Base-by-base conservation (phyloP, 1,140 invertebrate species). In the Drosophila guanche region DNA sequence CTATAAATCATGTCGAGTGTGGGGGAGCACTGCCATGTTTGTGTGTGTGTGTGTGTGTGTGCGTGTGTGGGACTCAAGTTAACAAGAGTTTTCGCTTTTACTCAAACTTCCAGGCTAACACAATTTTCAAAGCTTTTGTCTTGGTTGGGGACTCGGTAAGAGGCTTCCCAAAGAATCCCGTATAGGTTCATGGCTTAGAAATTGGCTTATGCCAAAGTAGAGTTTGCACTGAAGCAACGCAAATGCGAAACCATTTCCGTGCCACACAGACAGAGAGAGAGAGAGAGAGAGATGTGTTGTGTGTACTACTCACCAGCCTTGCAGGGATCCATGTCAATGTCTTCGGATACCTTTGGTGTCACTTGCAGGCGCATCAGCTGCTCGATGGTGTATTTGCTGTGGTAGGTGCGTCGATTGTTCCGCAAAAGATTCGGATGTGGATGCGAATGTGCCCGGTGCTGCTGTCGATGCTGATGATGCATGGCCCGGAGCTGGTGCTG, bases 321-420 rank as follows among this genome's bases (percentile, higher is more conserved):
- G 91, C 96, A 97, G 63, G 96, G 94, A 93, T 97, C 96, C 92
- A 96, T 92, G 91, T 96, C 96, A 51, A 96, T 90, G 92, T 97
- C 96, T 73, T 93, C 93, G 29, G 95, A 96, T 37, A 94, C 93
- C 80, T 94, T 94, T 52, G 93, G 92, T 10, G 95, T 93, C 85
- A 95, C 96, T 63, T 93, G 92, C 27, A 91, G 92, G 48, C 91
- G 92, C 67, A 95, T 89, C 51, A 97, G 89, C 79, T 96, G 94
- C 25, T 96, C 94, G 75, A 95, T 93, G 53, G 94, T 95, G 79
- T 94, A 96, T 85, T 93, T 94, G 54, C 83, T 90, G 57, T 76
- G 86, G 65, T 91, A 90, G 20, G 58, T 47, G 5, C 66, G 77
- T 4, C 55, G 74, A 72, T 79, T 46, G 67, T 68, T 45, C 71